These are phyloP conservation scores for Drosophila testacea DNA, from an alignment of 2,888 invertebrate genomes.

Conservation along the genomic window DNA sequence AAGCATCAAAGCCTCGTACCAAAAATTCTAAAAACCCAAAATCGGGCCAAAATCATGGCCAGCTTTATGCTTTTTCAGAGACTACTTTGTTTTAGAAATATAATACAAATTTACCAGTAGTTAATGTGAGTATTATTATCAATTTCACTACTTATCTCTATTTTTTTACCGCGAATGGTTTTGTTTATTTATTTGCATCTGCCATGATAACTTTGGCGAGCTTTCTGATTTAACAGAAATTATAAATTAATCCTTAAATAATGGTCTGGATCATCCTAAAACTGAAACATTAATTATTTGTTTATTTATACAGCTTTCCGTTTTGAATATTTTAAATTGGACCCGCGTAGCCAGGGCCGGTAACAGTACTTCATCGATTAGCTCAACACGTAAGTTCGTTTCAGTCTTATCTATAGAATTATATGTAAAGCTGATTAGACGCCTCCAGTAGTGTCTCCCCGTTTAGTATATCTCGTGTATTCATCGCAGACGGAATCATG, in stretches of 20 bases:
- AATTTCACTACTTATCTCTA: no score
- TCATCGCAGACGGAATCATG: constrained; percentile 49
- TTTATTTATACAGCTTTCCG: not conserved
- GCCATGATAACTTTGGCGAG: no score
- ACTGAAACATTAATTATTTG: not conserved
- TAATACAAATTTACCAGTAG: not conserved
- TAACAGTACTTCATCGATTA: not conserved
- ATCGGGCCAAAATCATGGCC: constrained; percentile 28
- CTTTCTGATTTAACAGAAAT: no score
- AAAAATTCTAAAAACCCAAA: not conserved
- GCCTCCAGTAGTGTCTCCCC: not conserved
- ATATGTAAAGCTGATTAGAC: constrained; percentile 32
- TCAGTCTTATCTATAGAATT: constrained; percentile 9
- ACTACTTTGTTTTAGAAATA: constrained; percentile 9
- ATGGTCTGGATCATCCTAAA: no score
- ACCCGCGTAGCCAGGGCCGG: constrained; percentile 17
- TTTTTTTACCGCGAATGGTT: no score
- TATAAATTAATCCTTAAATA: no score
- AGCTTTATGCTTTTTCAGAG: constrained; percentile 17
- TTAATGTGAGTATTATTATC: not conserved
- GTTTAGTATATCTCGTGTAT: constrained; percentile 27
- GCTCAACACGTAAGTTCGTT: not conserved
- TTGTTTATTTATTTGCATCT: no score
- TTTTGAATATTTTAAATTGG: not conserved
- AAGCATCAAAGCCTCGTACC: not conserved